phyloP scores from a whole-genome alignment of 2,888 invertebrate species.

The Myopa testacea region DNA sequence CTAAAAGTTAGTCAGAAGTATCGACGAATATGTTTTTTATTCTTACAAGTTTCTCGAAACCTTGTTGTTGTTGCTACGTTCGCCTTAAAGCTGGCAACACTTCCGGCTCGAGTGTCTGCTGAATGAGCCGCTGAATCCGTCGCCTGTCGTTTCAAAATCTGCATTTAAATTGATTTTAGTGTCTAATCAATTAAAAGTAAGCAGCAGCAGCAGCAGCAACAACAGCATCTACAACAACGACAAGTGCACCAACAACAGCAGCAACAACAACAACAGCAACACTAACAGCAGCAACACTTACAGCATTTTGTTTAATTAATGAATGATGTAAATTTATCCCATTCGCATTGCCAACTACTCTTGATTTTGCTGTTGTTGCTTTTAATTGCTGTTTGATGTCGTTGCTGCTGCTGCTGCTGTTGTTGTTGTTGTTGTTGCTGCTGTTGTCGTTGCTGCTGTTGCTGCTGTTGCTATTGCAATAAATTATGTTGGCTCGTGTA shows the following conservation, averaged over 20 bases:
- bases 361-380: too few species aligned
- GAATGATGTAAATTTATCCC: constrained; percentile 14
- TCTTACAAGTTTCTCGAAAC: background rate
- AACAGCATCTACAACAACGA: too few species aligned
- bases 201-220: constrained; percentile 2
- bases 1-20: background rate
- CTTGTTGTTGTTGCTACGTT: background rate
- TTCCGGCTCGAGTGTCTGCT: constrained; percentile 23
- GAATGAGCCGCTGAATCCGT: background rate
- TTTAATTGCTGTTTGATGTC: too few species aligned
- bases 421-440: too few species aligned
- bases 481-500: constrained; percentile 6
- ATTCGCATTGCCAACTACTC: background rate
- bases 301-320: constrained; percentile 28
- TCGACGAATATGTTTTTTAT: background rate
- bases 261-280: constrained; percentile 2
- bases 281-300: constrained; percentile 2
- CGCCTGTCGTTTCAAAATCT: constrained; percentile 13
- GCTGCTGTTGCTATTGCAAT: background rate
- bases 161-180: constrained; percentile 34
- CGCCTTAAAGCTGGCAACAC: constrained; percentile 11
- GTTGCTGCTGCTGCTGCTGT: too few species aligned
- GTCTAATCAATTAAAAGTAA: constrained; percentile 31
- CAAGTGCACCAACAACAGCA: too few species aligned
- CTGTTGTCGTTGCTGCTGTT: too few species aligned